phyloP scores from a whole-genome alignment of 2,113 vertebrate genomes.

The Junco hyemalis region DNA sequence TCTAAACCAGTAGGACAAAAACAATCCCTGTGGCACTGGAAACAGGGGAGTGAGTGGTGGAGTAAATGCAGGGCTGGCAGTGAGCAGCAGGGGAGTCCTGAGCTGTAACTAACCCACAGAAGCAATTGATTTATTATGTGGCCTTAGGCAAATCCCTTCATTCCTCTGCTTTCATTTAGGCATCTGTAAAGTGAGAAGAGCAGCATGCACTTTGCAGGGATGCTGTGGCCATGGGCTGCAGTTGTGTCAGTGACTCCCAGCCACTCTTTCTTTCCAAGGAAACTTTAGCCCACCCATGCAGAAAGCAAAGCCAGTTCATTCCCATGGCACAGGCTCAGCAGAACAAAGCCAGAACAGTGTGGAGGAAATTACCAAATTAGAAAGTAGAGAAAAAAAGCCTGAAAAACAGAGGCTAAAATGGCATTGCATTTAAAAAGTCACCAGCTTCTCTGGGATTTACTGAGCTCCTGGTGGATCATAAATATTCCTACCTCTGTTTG shows the following conservation, averaged over 20 bases:
- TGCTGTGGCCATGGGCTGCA: background rate
- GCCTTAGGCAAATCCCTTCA: background rate
- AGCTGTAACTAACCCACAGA: background rate
- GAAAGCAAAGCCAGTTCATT: background rate
- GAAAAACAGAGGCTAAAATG: background rate
- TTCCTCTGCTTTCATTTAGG: background rate
- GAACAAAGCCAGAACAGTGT: background rate
- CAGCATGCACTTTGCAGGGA: background rate
- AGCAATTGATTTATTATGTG: background rate
- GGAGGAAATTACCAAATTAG: background rate
- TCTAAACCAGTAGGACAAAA: background rate
- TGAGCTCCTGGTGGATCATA: background rate
- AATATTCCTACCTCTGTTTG: background rate
- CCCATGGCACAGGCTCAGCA: background rate
- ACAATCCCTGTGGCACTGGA: background rate
- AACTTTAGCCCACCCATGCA: rapidly evolving
- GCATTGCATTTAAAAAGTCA: background rate
- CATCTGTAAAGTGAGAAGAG: background rate
- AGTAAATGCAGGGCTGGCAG: background rate
- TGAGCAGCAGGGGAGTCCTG: background rate
- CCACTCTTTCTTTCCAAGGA: background rate
- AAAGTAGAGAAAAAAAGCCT: background rate
- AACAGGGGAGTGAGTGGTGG: background rate
- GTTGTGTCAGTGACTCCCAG: background rate
- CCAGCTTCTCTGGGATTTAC: background rate